Evolutionary conservation across 2,113 vertebrate species (phyloP).

Genomic region (Rallus limicola): DNA sequence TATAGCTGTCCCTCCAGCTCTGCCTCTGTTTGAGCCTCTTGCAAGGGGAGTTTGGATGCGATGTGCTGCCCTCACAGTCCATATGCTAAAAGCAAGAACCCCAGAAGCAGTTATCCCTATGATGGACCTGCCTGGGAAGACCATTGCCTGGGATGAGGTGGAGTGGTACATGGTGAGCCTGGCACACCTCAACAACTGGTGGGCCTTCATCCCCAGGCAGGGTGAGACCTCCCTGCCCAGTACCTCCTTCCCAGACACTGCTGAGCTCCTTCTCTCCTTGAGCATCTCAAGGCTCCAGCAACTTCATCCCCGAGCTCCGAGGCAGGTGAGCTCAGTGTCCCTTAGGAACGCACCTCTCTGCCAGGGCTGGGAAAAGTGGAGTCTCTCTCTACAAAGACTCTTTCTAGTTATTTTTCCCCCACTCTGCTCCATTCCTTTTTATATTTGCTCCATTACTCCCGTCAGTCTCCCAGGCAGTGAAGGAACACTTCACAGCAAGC

Average conservation of each 20-base stretch:
- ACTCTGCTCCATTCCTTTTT: background rate
- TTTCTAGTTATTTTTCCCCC: background rate
- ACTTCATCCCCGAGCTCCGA: background rate
- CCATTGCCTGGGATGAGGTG: background rate
- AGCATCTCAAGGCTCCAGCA: background rate
- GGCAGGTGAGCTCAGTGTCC: background rate
- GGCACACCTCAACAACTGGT: background rate
- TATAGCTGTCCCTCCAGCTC: background rate
- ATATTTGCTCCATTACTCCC: background rate
- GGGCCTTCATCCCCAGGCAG: background rate
- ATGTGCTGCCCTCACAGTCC: background rate
- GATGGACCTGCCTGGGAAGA: background rate
- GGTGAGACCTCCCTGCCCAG: background rate
- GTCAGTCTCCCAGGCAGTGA: background rate
- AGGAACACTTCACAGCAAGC: background rate
- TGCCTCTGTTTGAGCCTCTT: background rate
- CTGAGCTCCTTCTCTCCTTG: background rate
- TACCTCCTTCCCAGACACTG: background rate
- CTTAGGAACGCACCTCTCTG: background rate
- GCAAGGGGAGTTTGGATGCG: background rate
- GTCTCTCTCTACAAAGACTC: background rate
- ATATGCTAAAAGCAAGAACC: background rate
- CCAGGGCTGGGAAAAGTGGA: background rate
- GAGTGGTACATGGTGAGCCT: background rate
- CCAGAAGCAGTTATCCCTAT: background rate